Evolutionary conservation across 2,797 vertebrate genomes (phyloP).

Genomic region (Diplodus puntazzo): DNA sequence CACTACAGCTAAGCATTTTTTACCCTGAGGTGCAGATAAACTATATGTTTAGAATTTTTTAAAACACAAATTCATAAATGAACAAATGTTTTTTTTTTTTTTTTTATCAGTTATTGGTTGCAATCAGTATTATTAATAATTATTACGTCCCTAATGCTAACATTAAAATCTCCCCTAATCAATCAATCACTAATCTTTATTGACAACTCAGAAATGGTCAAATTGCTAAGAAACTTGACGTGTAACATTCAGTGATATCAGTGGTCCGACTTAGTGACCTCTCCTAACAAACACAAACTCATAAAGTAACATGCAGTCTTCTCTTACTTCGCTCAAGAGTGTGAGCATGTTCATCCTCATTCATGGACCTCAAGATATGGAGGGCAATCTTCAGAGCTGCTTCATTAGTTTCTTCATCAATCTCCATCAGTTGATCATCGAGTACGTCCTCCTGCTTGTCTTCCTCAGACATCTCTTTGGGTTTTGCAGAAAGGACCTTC

Average conservation of each 20-base stretch:
- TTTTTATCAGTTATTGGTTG: no score
- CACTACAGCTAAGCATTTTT: no score
- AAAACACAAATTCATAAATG: no score
- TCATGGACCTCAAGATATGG: constrained; percentile 33
- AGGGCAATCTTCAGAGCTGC: constrained; percentile 23
- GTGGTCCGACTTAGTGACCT: no score
- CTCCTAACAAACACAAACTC: neutral
- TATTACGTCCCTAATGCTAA: no score
- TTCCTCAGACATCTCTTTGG: neutral
- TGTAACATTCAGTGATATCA: neutral
- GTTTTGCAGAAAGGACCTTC: neutral
- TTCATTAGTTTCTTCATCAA: constrained; percentile 13
- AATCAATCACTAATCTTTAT: no score
- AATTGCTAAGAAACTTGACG: neutral
- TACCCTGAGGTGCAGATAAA: no score
- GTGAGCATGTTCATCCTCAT: neutral
- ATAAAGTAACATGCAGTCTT: neutral
- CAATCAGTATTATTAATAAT: no score
- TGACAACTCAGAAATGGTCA: neutral
- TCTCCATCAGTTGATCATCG: neutral
- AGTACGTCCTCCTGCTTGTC: neutral
- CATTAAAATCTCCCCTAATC: no score
- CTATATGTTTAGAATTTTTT: no score
- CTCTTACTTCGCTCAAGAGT: constrained; percentile 34
- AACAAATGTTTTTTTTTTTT: no score